Base-by-base conservation (phyloP, 2,113 vertebrate genomes). In the Eulacestoma nigropectus region DNA sequence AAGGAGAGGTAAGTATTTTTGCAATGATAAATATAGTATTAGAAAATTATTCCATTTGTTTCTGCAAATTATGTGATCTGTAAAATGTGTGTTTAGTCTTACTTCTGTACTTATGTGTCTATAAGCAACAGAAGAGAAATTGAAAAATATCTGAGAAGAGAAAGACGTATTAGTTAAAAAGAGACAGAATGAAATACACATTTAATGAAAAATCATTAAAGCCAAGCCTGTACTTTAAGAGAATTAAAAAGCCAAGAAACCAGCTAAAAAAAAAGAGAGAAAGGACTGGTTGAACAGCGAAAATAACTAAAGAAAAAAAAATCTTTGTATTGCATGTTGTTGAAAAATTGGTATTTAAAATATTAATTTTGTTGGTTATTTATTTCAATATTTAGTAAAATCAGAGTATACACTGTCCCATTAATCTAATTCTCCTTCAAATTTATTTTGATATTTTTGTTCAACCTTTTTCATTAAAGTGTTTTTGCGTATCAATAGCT, bases 1-100 rank as follows among this genome's bases (percentile, higher is more conserved):
- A 87, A 97, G 99, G 99, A 98, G 98, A 99, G 98, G 99, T 99
- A 98, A 62, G 98, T 97, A 68, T 84, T 77, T 69, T 90, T 72
- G 19, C 39, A 37, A 11, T 47, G 35, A 41, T 20, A 80, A 87
- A 39, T 73, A 50, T 0, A 64, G 21, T 25, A 52, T 39, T 70
- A 39, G 4, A 74, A 50, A 89, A 81, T 69, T 15, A 59, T 25
- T 95, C 11, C 6, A 30, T 78, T 92, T 84, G 13, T 88, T 88
- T 89, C 62, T 77, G 30, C 39, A 79, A 16, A 65, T 81, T 57
- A 23, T 37, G 22, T 84, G 27, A 60, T 53, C 25, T 60, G 5
- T 87, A 87, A 87, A 72, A 68, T 62, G 4, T 64, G 1, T 70
- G 4, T 67, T 81, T 70, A 35, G 7, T 74, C 60, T 65, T 94